Base-by-base conservation (phyloP, 2,797 vertebrate species). In the Crax fasciolata region DNA sequence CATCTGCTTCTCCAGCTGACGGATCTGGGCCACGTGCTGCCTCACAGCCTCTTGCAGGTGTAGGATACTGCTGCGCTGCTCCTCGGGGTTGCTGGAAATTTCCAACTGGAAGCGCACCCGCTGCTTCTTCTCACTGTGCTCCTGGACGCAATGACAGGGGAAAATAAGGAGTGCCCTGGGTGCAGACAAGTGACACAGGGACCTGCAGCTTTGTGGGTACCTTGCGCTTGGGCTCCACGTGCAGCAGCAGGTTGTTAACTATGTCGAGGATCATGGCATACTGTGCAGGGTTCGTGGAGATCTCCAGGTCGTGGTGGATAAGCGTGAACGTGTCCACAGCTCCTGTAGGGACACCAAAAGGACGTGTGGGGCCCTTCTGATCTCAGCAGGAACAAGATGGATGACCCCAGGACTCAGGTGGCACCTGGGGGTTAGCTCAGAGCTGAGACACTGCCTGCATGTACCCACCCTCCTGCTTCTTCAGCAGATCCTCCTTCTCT, bases 251-350 rank as follows among this genome's bases (percentile, higher is more conserved):
- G 97, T 99, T 99, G 98, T 99, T 99, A 92, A 99, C 99, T 1
- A 99, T 99, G 95, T 99, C 99, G 65, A 99, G 98, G 97, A 99
- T 99, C 99, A 99, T 99, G 59, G 99, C 99, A n/a, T 99, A 99
- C 96, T 99, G 99, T 4, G 99, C 99, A 0, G 99, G 99, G 96
- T 99, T 99, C 65, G 99, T 99, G 90, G 99, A 99, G 93, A 99
- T 99, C 98, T 99, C 99, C 73, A 99, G 98, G 91, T 99, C 99
- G 0, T 99, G 99, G 95, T 99, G 99, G 97, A 99, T 99, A 84
- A 99, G 98, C 1, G 99, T 99, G 96, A 99, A 99, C 2, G 99
- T 99, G 96, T 99, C 99, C 84, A 99, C 99, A 76, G 99, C 99
- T 55, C 99, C 99, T 99, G 92, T 9, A 59, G 80, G 39, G 21